Conservation (phyloP, 2,113 vertebrate species). For the Lycaon pictus region DNA sequence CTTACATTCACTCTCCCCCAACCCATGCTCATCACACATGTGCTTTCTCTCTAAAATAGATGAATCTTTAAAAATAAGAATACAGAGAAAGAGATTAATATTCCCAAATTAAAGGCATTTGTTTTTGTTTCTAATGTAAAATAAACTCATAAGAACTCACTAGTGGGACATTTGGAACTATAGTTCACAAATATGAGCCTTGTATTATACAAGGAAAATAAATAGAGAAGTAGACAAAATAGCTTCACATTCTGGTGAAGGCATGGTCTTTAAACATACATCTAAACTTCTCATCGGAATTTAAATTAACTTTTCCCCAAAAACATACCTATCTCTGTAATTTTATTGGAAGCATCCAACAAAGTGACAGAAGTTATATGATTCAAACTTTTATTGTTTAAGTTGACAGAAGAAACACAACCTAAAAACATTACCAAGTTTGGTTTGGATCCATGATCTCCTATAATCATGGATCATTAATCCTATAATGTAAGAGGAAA, state of each 20-base stretch:
- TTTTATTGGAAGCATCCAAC: neutral
- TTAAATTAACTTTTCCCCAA: neutral
- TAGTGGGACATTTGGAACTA: neutral
- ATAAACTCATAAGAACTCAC: constrained; percentile 30
- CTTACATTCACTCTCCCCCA: neutral
- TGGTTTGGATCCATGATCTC: neutral
- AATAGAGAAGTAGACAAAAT: constrained; percentile 1
- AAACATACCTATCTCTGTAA: neutral
- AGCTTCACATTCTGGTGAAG: neutral
- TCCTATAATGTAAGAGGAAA: too few species aligned
- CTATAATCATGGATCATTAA: too few species aligned
- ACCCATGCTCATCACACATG: too few species aligned
- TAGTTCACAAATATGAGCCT: neutral
- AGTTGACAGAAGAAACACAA: neutral
- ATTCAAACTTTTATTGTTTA: neutral
- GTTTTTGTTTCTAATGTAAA: constrained; percentile 49
- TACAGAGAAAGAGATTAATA: neutral
- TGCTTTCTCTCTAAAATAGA: neutral
- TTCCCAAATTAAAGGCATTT: neutral
- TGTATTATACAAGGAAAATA: neutral
- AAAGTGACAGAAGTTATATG: neutral
- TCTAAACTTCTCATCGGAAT: neutral
- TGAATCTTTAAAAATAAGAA: neutral
- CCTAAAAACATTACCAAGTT: constrained; percentile 24
- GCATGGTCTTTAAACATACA: constrained; percentile 8